Base-by-base conservation (phyloP, 2,888 invertebrate genomes). In the Antitype chi region DNA sequence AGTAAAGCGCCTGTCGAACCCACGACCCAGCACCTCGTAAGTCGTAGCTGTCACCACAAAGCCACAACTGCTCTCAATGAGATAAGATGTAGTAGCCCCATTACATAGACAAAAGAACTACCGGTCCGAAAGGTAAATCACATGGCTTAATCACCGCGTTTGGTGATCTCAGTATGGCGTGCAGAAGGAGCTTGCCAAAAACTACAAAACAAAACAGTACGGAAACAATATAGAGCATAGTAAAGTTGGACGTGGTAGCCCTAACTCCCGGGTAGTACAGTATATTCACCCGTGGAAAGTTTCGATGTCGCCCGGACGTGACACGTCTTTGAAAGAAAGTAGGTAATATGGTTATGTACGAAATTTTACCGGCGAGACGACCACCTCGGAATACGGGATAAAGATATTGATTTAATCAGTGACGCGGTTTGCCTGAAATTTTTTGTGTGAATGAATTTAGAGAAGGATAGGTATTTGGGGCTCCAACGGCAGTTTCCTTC, bases 321-420 rank as follows among this genome's bases (percentile, higher is more conserved):
- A 82, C 80, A 70, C 85, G 71, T 81, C 78, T 84, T 86, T 76
- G 74, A 74, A 84, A 80, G 84, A 86, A 81, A 81, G 70, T 86
- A 84, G 70, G 77, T 82, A 84, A 84, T 76, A 74, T 73, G 74
- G 80, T 86, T 86, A 82, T 86, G 74, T 67, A 70, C 52, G 74
- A 79, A 79, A 86, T 86, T 80, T 86, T 80, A 70, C 76, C 80
- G 74, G 74, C 47, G 28, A 47, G 64, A 49, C 67, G 60, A 80
- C 76, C 72, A 78, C 74, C 72, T 59, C 55, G 23, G 84, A 86
- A 86, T 87, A 80, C 76, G 32, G 38, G 75, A 78, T 87, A 76
- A 59, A 87, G 63, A 68, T 81, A 81, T 86, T 74, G 84, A 84
- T 86, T 83, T 64, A 82, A 77, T 74, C 82, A 76, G 60, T 62